These are phyloP conservation scores for Psittacara wagleri DNA, from an alignment of 2,113 vertebrate genomes.

Conservation along the genomic window DNA sequence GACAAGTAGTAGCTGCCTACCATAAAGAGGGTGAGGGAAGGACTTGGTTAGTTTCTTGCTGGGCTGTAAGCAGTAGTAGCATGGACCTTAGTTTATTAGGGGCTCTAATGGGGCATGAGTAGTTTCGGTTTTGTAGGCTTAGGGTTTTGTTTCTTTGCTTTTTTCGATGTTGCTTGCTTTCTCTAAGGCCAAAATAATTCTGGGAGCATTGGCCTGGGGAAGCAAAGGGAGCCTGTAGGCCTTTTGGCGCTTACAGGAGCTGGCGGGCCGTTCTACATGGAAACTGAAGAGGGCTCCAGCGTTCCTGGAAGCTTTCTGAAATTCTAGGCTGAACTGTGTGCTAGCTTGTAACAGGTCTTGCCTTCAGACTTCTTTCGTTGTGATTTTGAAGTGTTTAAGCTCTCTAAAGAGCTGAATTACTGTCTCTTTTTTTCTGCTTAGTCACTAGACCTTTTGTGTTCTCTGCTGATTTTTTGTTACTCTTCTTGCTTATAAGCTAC, in stretches of 20 bases:
- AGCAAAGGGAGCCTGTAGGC: neutral
- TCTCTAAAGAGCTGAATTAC: accelerated
- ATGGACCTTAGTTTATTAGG: neutral
- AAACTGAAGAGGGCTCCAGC: neutral
- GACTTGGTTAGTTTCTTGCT: neutral
- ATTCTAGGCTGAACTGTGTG: neutral
- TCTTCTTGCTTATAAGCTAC: accelerated
- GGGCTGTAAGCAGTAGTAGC: neutral
- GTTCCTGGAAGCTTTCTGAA: neutral
- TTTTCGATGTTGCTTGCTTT: accelerated
- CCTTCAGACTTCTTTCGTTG: neutral
- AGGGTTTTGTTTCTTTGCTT: accelerated
- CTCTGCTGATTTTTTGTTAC: neutral
- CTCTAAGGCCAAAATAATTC: neutral
- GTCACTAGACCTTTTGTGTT: neutral
- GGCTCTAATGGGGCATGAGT: neutral
- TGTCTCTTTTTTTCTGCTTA: neutral
- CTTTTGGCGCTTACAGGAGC: neutral
- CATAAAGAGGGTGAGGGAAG: constrained; percentile 27
- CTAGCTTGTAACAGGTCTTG: neutral
- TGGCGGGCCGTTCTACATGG: neutral
- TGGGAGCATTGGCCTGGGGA: neutral
- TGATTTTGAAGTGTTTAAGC: neutral
- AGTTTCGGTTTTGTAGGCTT: neutral
- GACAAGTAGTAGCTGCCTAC: neutral